phyloP scores from a whole-genome alignment of 2,113 vertebrate genomes.

The Chamaea fasciata region DNA sequence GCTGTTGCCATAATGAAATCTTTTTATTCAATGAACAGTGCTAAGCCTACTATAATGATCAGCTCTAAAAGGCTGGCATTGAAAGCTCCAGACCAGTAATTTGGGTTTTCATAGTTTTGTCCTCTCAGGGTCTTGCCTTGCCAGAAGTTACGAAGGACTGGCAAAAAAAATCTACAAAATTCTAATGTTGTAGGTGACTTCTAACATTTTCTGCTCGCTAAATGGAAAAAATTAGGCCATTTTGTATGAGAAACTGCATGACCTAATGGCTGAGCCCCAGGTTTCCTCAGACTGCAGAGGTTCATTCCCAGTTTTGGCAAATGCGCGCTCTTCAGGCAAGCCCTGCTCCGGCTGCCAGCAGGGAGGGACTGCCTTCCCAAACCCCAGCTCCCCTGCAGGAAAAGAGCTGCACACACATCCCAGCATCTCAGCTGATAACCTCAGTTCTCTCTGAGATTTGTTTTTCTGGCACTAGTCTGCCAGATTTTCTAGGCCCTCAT shows the following conservation, averaged over 20 bases:
- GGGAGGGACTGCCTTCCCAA: not conserved
- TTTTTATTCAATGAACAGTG: not conserved
- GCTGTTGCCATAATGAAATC: not conserved
- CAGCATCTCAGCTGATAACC: not conserved
- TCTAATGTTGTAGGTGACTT: not conserved
- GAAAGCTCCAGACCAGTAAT: not conserved
- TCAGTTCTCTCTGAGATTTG: not conserved
- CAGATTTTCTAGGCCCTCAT: not conserved
- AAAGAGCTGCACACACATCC: not conserved
- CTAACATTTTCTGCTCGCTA: conserved; percentile 1
- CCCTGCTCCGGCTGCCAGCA: not conserved
- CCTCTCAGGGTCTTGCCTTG: not conserved
- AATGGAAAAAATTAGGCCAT: not conserved
- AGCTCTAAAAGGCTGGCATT: not conserved
- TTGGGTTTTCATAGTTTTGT: not conserved
- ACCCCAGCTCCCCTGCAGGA: not conserved
- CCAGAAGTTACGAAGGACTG: not conserved
- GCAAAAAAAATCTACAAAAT: not conserved
- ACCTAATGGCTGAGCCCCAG: conserved; percentile 7
- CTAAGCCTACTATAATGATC: not conserved
- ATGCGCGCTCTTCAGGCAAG: accelerated
- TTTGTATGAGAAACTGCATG: conserved; percentile 16
- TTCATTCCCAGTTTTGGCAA: conserved; percentile 11
- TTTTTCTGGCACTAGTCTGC: not conserved
- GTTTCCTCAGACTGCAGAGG: conserved; percentile 16